These are phyloP conservation scores for Ammodramus savannarum DNA, from an alignment of 2,113 vertebrate species.

Conservation along the genomic window DNA sequence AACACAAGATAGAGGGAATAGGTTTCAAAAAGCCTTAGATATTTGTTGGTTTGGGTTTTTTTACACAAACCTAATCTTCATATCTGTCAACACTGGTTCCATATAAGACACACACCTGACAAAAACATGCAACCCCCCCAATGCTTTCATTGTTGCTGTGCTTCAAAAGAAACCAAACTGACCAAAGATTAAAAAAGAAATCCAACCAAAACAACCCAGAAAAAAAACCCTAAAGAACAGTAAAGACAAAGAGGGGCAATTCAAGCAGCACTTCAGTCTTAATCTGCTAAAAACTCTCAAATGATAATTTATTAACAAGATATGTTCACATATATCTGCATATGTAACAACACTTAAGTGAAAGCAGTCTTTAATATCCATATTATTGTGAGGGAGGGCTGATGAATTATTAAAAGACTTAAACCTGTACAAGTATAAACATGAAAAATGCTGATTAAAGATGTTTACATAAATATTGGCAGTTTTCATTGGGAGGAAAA, in stretches of 20 bases:
- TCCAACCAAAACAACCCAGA: background rate
- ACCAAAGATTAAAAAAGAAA: background rate
- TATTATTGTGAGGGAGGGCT: conserved; percentile 5
- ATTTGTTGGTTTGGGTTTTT: background rate
- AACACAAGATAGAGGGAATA: conserved; percentile 12
- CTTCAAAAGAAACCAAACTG: conserved; percentile 49
- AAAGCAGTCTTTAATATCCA: conserved; percentile 37
- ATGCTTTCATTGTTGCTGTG: conserved; percentile 3
- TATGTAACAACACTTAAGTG: conserved; percentile 31
- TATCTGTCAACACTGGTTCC: conserved; percentile 39
- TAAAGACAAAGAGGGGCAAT: conserved; percentile 30
- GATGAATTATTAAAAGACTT: conserved; percentile 65
- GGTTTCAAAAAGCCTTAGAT: background rate
- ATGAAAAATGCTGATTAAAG: conserved; percentile 58
- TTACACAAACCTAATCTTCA: background rate
- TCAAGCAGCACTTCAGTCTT: conserved; percentile 15
- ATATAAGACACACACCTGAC: conserved; percentile 36
- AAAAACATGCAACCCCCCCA: conserved; percentile 49
- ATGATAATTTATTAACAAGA: conserved; percentile 47
- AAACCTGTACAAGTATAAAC: conserved; percentile 74
- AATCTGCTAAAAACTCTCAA: conserved; percentile 25
- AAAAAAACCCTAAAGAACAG: background rate
- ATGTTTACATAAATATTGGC: conserved; percentile 62
- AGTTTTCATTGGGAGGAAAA: conserved; percentile 51
- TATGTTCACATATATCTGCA: conserved; percentile 29